Base-by-base conservation (phyloP, 2,113 vertebrate genomes). In the Neolamprologus tretocephalus region DNA sequence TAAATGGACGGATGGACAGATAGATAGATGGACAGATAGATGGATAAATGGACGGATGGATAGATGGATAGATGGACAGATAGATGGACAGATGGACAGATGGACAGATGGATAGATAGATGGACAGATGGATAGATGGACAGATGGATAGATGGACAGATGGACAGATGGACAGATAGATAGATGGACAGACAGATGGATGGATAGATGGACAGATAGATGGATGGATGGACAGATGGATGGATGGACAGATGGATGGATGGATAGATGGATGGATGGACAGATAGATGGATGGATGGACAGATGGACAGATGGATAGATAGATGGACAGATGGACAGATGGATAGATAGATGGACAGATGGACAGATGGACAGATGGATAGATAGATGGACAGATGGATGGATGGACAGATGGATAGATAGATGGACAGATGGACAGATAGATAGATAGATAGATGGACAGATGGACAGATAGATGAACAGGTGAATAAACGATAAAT, bases 201-300 rank as follows among this genome's bases (percentile, higher is more conserved):
- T 4, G 0, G 35, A 37, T 0, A 0, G 33, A 33, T 33, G 0
- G 33, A 35, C 0, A 0, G 4, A 37, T 0, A 0, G 35, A 37
- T 0, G 0, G 9, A 37, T 0, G 0, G 33, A 35, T 0, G 0
- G 8, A 35, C 0, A 0, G 33, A 33, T 2, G 0, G 3, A 28
- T 2, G 1, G 28, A 28, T 28, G 2, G 28, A 28, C 0, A 1
- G 28, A 28, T 2, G 1, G 28, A 28, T 1, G 26, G 33, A 35
- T 4, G 0, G 8, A 35, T 2, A 0, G 8, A 35, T 2, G 2
- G 28, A 31, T 6, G 2, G 6, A 31, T 7, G 31, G 31, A 31
- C 1, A 0, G 3, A 9, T 9, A 1, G 28, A 31, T 1, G 1
- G 28, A 31, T 1, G 0, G 28, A 31, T 2, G 0, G 28, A 31